A percentile compares a stretch with the other conserved stretches of the same genome.
phyloP scores from a whole-genome alignment of 2,888 invertebrate genomes.

The Alviniconcha strummeri region DNA sequence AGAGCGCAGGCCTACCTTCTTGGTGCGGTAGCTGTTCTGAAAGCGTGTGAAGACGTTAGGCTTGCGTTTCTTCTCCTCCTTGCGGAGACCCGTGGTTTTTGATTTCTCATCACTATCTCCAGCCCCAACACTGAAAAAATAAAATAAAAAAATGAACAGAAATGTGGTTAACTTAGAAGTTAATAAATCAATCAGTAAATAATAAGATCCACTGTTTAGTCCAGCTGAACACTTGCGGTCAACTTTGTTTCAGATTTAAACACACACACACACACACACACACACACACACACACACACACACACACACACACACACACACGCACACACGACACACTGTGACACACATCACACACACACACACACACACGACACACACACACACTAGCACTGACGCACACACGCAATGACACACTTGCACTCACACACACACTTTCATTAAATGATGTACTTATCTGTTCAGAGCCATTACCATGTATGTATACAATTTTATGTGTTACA shows the following conservation, averaged over 20 bases:
- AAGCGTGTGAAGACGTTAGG: constrained; percentile 68
- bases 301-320: background rate
- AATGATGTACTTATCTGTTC: too few relatives aligned
- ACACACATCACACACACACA: constrained; percentile 8
- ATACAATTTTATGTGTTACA: too few relatives aligned
- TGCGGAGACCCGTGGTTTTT: constrained; percentile 32
- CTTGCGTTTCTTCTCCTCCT: constrained; percentile 63
- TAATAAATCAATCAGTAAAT: too few relatives aligned
- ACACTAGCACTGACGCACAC: background rate
- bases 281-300: constrained; percentile 10
- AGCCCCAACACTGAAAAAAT: background rate
- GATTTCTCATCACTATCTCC: constrained; percentile 46
- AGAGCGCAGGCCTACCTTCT: constrained; percentile 52
- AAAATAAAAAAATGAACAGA: too few relatives aligned
- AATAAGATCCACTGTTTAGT: too few relatives aligned
- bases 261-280: background rate
- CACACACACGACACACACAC: background rate
- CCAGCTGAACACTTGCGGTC: too few relatives aligned
- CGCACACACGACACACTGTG: too few relatives aligned
- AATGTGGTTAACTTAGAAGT: too few relatives aligned
- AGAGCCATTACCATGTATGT: too few relatives aligned
- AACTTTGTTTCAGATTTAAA: too few relatives aligned
- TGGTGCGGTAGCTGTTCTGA: constrained; percentile 64
- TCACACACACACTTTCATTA: background rate
- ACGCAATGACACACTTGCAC: too few relatives aligned